phyloP scores from a whole-genome alignment of 2,113 vertebrate species.

The Melanostigma gelatinosum region DNA sequence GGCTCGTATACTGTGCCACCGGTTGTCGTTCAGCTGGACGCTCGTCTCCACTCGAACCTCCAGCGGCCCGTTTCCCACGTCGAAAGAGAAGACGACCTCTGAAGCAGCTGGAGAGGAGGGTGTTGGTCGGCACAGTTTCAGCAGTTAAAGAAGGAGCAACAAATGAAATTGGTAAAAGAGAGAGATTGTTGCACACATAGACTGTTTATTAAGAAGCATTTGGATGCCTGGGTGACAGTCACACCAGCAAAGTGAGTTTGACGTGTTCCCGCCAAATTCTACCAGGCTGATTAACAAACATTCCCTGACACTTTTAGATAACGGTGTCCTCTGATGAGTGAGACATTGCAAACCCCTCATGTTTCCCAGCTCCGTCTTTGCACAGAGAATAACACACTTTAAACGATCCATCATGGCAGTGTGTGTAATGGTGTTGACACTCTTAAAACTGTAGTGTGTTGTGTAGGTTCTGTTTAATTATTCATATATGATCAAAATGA shows the following conservation, averaged over 20 bases:
- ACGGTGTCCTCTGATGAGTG: constrained; percentile 25
- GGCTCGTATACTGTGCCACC: constrained; percentile 92
- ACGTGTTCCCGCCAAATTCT: not conserved
- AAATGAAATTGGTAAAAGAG: not conserved
- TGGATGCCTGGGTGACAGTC: not conserved
- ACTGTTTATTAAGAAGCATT: not conserved
- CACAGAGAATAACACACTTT: not conserved
- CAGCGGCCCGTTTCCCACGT: constrained; percentile 94
- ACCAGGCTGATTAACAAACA: constrained; percentile 1
- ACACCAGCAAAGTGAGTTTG: constrained; percentile 14
- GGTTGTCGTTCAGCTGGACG: constrained; percentile 87
- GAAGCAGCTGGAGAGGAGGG: constrained; percentile 84
- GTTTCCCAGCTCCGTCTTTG: not conserved
- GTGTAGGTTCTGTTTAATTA: not conserved
- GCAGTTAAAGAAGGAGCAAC: not conserved
- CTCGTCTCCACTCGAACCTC: constrained; percentile 86
- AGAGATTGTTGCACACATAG: not conserved
- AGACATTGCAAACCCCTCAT: constrained; percentile 20
- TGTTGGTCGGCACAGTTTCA: not conserved
- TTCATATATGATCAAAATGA: not conserved
- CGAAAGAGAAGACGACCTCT: constrained; percentile 92
- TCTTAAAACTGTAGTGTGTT: not conserved
- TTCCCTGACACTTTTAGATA: constrained; percentile 23
- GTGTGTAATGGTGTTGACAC: constrained; percentile 5
- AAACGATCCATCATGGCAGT: not conserved